phyloP scores from a whole-genome alignment of 2,888 invertebrate genomes.

The Ochlodes sylvanus region DNA sequence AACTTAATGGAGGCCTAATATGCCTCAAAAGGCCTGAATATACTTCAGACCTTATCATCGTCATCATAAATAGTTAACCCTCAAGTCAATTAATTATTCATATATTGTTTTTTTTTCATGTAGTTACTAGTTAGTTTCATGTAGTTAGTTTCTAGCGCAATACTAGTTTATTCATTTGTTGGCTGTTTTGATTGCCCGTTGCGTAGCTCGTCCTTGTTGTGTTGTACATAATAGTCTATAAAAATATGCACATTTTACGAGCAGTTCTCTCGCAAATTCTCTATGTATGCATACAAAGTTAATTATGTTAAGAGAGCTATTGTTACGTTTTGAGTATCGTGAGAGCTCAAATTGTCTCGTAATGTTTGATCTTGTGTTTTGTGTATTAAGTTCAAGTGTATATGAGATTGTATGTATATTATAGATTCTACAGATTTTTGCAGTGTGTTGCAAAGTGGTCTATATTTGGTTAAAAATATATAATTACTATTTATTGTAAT shows the following conservation, averaged over 20 bases:
- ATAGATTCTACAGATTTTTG: background rate
- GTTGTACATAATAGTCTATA: background rate
- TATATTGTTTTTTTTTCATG: too few species aligned
- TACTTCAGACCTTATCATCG: too few species aligned
- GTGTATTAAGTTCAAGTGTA: constrained; percentile 10
- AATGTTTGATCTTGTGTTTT: constrained; percentile 10
- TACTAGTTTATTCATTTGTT: background rate
- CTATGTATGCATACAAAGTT: constrained; percentile 2
- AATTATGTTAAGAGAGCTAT: background rate
- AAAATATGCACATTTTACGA: background rate
- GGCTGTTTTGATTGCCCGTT: background rate
- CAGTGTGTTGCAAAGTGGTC: background rate
- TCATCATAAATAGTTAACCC: too few species aligned
- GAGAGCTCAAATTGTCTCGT: constrained; percentile 16
- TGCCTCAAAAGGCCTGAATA: too few species aligned
- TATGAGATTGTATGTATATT: background rate
- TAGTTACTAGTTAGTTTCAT: too few species aligned
- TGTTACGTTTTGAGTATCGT: constrained; percentile 8
- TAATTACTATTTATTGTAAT: constrained; percentile 6
- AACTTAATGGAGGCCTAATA: too few species aligned
- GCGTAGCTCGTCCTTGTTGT: background rate
- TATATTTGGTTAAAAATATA: background rate
- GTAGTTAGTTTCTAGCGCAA: too few species aligned
- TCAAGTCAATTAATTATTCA: too few species aligned
- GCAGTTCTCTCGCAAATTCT: background rate